Percentiles rank a stretch among this genome's conserved stretches.
Conservation (phyloP, 2,113 vertebrate species). For the Oncorhynchus kisutch region DNA sequence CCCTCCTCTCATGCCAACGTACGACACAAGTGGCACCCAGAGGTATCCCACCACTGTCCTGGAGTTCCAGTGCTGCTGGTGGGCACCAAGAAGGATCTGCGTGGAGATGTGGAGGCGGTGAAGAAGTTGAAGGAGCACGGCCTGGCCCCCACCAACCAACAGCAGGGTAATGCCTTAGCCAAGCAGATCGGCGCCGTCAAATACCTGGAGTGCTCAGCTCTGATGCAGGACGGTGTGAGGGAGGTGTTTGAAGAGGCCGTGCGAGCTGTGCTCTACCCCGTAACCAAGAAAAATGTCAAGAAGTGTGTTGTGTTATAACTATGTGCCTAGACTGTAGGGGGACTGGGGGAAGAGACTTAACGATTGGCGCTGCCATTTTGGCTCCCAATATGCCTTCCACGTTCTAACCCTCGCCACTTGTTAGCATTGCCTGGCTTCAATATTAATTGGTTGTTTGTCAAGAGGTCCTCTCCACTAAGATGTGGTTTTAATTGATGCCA, state of each 20-base stretch:
- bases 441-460: conserved; percentile 8
- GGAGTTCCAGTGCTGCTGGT: conserved; percentile 79
- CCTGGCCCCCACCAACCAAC: conserved; percentile 73
- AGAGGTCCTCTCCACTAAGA: conserved; percentile 2
- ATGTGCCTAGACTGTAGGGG: conserved; percentile 13
- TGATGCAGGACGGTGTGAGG: conserved; percentile 77
- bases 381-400: conserved; percentile 6
- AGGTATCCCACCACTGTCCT: conserved; percentile 81
- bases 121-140: conserved; percentile 82
- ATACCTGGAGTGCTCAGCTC: conserved; percentile 79
- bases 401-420: conserved; percentile 7
- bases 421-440: neutral
- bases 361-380: conserved; percentile 4
- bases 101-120: conserved; percentile 74
- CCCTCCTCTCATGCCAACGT: conserved; percentile 81
- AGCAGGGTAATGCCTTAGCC: conserved; percentile 77
- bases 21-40: conserved; percentile 82
- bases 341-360: conserved; percentile 11
- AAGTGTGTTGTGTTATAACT: conserved; percentile 79
- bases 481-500: conserved; percentile 10
- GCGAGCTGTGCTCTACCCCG: conserved; percentile 77
- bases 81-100: conserved; percentile 80
- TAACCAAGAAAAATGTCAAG: conserved; percentile 77
- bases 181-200: conserved; percentile 80
- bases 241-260: conserved; percentile 81